Evolutionary conservation across 2,113 vertebrate species (phyloP).

Genomic region (Chaetodon auriga): DNA sequence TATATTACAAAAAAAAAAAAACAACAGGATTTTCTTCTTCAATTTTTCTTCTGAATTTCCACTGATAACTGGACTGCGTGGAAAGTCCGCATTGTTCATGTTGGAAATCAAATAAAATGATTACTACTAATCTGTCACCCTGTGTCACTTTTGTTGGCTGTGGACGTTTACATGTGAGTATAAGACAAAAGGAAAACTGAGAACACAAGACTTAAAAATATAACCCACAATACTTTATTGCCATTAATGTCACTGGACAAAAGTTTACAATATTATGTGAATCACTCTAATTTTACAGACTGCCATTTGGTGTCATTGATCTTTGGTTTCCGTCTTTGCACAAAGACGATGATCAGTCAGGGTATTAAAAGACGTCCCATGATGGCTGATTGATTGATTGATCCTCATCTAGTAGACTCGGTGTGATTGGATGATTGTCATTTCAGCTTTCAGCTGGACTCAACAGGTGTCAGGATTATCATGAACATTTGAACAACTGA

Average conservation of each 20-base stretch:
- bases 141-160: conserved; percentile 32
- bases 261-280: conserved; percentile 82
- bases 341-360: conserved; percentile 37
- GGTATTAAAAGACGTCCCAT: conserved; percentile 39
- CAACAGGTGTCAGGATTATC: conserved; percentile 15
- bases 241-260: conserved; percentile 85
- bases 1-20: conserved; percentile 37
- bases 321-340: conserved; percentile 66
- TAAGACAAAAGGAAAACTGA: conserved; percentile 31
- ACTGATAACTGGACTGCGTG: conserved; percentile 33
- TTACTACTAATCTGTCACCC: conserved; percentile 10
- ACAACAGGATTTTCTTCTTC: conserved; percentile 46
- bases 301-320: conserved; percentile 58
- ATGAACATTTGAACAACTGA: conserved; percentile 17
- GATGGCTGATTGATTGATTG: conserved; percentile 46
- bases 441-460: conserved; percentile 56
- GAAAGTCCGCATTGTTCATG: conserved; percentile 34
- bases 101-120: conserved; percentile 63
- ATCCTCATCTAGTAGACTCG: conserved; percentile 35
- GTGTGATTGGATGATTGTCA: conserved; percentile 70
- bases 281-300: conserved; percentile 67
- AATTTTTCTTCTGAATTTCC: conserved; percentile 51
- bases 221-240: conserved; percentile 97
- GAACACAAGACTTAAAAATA: conserved; percentile 68
- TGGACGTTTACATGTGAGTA: background rate